Evolutionary conservation across 2,797 vertebrate genomes (phyloP).

Genomic region (Sciaenops ocellatus): DNA sequence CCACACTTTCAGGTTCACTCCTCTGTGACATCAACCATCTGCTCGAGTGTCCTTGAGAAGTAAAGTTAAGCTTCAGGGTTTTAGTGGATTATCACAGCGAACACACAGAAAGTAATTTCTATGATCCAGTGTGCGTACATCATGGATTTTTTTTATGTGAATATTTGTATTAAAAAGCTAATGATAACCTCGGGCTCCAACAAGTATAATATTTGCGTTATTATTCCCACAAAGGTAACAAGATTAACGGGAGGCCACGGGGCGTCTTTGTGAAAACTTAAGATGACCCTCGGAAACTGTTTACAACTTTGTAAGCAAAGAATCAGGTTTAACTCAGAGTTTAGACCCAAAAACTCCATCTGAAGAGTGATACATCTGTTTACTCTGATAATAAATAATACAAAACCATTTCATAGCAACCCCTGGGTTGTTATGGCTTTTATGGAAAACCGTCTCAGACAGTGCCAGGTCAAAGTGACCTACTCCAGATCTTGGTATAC

Average conservation of each 20-base stretch:
- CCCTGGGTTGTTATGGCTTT: too few species aligned
- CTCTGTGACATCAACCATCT: conserved; percentile 47
- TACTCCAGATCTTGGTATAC: too few species aligned
- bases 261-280: not conserved
- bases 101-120: conserved; percentile 2
- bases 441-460: too few species aligned
- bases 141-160: not conserved
- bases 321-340: not conserved
- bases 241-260: not conserved
- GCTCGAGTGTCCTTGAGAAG: conserved; percentile 39
- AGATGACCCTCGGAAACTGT: not conserved
- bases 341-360: not conserved
- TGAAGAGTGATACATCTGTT: not conserved
- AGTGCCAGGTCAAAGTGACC: too few species aligned
- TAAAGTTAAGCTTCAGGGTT: not conserved
- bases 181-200: not conserved
- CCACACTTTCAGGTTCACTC: conserved; percentile 19
- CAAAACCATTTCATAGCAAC: too few species aligned
- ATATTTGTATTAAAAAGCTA: not conserved
- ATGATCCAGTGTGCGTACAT: not conserved
- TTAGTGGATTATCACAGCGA: not conserved
- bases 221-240: conserved; percentile 12
- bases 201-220: conserved; percentile 14
- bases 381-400: too few species aligned
- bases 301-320: not conserved